Percentiles rank a stretch among this genome's conserved stretches.
These are phyloP conservation scores for Sussaba pulchella DNA, from an alignment of 2,888 invertebrate genomes.

Conservation along the genomic window DNA sequence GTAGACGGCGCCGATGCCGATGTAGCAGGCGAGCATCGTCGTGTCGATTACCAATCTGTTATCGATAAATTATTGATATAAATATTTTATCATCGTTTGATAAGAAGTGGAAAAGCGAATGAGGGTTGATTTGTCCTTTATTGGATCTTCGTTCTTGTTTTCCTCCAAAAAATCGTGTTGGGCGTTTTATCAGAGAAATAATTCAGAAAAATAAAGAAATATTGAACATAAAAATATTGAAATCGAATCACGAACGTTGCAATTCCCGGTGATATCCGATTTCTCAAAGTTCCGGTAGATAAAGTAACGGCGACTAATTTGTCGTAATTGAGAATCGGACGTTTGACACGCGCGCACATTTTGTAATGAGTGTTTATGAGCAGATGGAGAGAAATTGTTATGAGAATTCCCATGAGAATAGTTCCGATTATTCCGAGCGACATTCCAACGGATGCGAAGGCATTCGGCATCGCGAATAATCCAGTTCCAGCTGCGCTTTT, in stretches of 20 bases:
- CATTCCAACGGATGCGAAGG: slow-evolving; percentile 75
- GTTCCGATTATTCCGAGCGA: slow-evolving; percentile 72
- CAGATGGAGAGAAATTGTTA: slow-evolving; percentile 72
- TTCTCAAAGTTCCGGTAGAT: slow-evolving; percentile 58
- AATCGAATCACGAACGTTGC: slow-evolving; percentile 66
- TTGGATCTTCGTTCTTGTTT: no score
- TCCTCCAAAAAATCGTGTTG: no score
- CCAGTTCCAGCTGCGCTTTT: slow-evolving; percentile 76
- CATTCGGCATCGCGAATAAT: slow-evolving; percentile 75
- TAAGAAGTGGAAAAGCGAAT: no score
- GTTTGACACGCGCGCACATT: slow-evolving; percentile 69
- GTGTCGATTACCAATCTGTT: slow-evolving; percentile 68
- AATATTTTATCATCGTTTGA: neutral
- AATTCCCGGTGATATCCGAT: slow-evolving; percentile 64
- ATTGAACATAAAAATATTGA: neutral
- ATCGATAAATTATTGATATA: slow-evolving; percentile 37
- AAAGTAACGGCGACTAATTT: slow-evolving; percentile 70
- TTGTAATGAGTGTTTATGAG: slow-evolving; percentile 70
- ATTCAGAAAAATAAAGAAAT: neutral
- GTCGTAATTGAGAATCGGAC: slow-evolving; percentile 71
- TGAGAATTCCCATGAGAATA: slow-evolving; percentile 70
- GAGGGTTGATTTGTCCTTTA: no score
- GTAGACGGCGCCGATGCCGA: slow-evolving; percentile 75
- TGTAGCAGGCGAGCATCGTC: slow-evolving; percentile 70
- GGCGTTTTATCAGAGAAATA: no score